Base-by-base conservation (phyloP, 1,140 invertebrate genomes). In the Lethocerus indicus region DNA sequence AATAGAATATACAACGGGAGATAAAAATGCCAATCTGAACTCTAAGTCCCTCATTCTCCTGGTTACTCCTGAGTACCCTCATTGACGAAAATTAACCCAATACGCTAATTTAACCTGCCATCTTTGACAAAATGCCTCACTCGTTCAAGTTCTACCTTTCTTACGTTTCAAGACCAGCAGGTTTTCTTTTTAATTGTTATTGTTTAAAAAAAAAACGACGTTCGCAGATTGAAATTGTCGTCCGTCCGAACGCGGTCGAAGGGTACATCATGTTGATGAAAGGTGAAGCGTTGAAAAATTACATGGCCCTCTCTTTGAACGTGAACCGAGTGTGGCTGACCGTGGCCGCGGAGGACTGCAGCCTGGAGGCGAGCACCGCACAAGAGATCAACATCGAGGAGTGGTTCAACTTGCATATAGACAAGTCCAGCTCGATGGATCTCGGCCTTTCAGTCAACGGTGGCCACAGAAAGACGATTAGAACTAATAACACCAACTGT, bases 371-470 rank as follows among this genome's bases (percentile, higher is more conserved):
- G 9, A 36, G 14, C 21, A 14, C 35, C 4, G 20, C 23, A 1
- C 24, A 36, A 37, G 45, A 47, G 21, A 18, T 23, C 21, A 28
- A 47, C 21, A 20, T 36, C 7, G 45, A 23, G 14, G 12, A 20
- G 1, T 47, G 45, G 45, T 36, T 32, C 1, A 14, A 36, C 21
- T 12, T 47, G 12, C 18, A n/a, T 16, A 26, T 47, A 3, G 29
- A 47, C 29, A 36, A 35, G 9, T 28, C 18, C 23, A 28, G 13
- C 18, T 28, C 35, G 2, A 37, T 4, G 12, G n/a, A 28, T 20
- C 25, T 14, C 13, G 29, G 45, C 12, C 18, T 47, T 3, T 18
- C 28, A 16, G 45, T 47, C 29, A 47, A 47, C 21, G 45, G 45
- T 36, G 45, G 29, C 16, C 4, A 18, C 6, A 36, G 45, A 14